These are phyloP conservation scores for Thunnus thynnus DNA, from an alignment of 2,113 vertebrate species.

Conservation along the genomic window DNA sequence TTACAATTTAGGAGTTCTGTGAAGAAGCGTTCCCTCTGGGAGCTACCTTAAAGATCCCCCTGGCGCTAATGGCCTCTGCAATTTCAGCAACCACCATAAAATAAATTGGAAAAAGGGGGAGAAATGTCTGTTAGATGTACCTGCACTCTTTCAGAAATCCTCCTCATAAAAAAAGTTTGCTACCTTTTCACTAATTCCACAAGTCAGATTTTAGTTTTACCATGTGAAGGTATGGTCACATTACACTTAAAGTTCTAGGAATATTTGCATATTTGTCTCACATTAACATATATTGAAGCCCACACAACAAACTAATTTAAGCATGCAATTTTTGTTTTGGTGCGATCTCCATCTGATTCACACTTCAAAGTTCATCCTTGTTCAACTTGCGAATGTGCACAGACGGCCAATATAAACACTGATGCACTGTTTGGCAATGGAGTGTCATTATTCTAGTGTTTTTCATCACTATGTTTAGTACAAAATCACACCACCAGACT, in stretches of 20 bases:
- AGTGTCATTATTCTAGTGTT: too few species aligned
- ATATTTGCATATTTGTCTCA: background rate
- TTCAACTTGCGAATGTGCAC: background rate
- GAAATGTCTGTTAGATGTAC: slow-evolving; percentile 34
- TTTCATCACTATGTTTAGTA: too few species aligned
- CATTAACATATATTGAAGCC: background rate
- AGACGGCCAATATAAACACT: background rate
- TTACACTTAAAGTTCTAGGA: background rate
- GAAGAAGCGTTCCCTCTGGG: slow-evolving; percentile 43
- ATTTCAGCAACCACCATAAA: slow-evolving; percentile 71
- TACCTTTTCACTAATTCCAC: background rate
- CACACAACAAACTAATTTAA: background rate
- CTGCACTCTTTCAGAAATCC: slow-evolving; percentile 26
- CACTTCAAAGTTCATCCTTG: background rate
- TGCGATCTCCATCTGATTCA: background rate
- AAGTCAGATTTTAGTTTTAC: background rate
- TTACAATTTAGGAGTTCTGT: slow-evolving; percentile 51
- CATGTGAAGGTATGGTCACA: background rate
- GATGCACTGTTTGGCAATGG: too few species aligned
- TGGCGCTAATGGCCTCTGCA: slow-evolving; percentile 60
- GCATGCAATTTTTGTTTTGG: background rate
- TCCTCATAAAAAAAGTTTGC: background rate
- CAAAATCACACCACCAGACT: too few species aligned
- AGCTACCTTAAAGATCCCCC: slow-evolving; percentile 64
- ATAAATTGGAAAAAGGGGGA: slow-evolving; percentile 65